Base-by-base conservation (phyloP, 2,113 vertebrate genomes). In the Acinonyx jubatus region DNA sequence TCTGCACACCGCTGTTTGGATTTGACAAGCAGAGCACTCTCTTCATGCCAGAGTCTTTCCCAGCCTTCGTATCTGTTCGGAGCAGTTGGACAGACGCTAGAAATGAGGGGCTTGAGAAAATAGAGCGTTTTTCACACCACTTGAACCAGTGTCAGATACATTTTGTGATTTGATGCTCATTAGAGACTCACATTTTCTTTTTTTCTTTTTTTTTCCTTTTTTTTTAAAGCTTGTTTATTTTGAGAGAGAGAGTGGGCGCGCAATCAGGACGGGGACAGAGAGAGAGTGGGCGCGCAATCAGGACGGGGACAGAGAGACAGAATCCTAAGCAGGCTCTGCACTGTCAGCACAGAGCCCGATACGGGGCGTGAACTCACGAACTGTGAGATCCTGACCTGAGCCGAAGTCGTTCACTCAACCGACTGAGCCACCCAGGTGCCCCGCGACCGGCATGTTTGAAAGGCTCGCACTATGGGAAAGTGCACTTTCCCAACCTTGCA, bases 401-500 rank as follows among this genome's bases (percentile, higher is more conserved):
- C 57, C 57, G 18, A 23, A 61, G 57, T 61, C 21, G 21, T 19
- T 7, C 21, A 18, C 57, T 61, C 7, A 61, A 61, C 21, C 2
- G 57, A 61, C 57, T 23, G 57, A 61, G 57, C 21, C 57, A 8
- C 6, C 57, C 55, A 8, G 19, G 21, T 3, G 57, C 57, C 57
- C 21, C 9, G 21, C 52, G 23, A 23, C 57, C 3, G 57, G 57
- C 33, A 1, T 8, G 10, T 31, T 38, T 87, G 19, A 41, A 16
- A 91, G 41, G 48, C 63, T 16, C 4, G 11, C 3, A 0, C 33
- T 33, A 2, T 7, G 5, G 50, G 76, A 36, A 74, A 14, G 31
- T 4, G 2, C 7, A 1, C 16, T 25, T 31, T 52, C 14, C 41
- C 14, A 18, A 1, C n/a, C 41, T 76, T 61, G 7, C 55, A 3